phyloP scores from a whole-genome alignment of 2,113 vertebrate species.

The Pseudopodoces humilis region DNA sequence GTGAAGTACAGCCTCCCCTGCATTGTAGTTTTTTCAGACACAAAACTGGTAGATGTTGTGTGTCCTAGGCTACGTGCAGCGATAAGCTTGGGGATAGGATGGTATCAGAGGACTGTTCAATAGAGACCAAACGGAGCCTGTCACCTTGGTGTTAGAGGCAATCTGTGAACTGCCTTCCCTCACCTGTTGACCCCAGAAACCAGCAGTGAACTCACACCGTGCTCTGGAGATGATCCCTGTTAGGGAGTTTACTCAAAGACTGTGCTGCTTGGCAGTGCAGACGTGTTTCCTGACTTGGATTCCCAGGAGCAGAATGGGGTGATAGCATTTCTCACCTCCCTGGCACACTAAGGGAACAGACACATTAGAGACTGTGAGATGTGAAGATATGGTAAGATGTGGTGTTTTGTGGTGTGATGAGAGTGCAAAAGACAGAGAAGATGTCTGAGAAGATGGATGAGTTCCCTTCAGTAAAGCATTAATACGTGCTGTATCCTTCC shows the following conservation, averaged over 20 bases:
- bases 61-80: accelerated
- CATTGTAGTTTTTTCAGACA: not conserved
- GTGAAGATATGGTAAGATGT: not conserved
- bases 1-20: not conserved
- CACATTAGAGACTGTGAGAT: not conserved
- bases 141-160: not conserved
- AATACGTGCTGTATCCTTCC: not conserved
- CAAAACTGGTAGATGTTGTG: not conserved
- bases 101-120: not conserved
- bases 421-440: not conserved
- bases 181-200: not conserved
- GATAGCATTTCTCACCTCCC: conserved; percentile 5
- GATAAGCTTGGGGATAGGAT: not conserved
- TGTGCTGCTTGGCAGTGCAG: not conserved
- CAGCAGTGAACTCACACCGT: not conserved
- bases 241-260: not conserved
- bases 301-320: not conserved
- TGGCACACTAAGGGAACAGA: not conserved
- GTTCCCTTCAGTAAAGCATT: not conserved
- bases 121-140: not conserved
- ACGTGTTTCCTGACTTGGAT: not conserved
- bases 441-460: not conserved
- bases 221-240: not conserved
- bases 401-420: not conserved
- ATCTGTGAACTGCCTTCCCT: not conserved